Evolutionary conservation across 2,113 vertebrate species (phyloP), one percentile per base, ranked within the genome.

Genomic region (Sminthopsis crassicaudata): DNA sequence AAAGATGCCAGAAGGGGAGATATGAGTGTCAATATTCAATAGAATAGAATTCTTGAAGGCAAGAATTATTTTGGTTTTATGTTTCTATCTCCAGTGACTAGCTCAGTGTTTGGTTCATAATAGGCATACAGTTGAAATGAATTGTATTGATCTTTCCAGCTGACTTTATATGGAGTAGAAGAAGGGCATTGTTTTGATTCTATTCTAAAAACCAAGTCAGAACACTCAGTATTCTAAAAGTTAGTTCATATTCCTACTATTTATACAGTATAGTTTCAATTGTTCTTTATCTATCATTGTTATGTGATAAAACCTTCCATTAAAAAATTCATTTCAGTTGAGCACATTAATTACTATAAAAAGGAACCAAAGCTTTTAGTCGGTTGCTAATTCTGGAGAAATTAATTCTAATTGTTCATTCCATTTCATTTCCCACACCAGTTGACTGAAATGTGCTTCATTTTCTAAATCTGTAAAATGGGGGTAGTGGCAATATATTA

Each of bases 371-470:
- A 8, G 3, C 27, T 84, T 84, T 91, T 51, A 89, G 8, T 55
- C 36, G 8, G 7, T 50, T 96, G 24, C 26, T 89, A 92, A 94
- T 93, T 93, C 14, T 55, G 67, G 95, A 46, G 91, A 95, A 92
- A 90, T 91, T 36, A 84, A 50, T 94, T 36, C 2, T 88, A 53
- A 84, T 93, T 90, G 51, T 23, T 90, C 36, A 30, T 67, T 54
- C 57, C 50, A 94, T 5, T 60, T 89, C n/a, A 22, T 92, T 54
- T 94, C 22, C 89, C 0, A n/a, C 42, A 93, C 46, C 0, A 91
- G 36, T 89, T 95, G 46, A 51, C n/a, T 19, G 92, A 27, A 42
- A 24, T 94, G 46, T 52, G 10, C 8, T 94, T 90, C 57, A 46
- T 3, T 60, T 91, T 91, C 48, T 67, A 50, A 24, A 8, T 57